Conservation (phyloP, 2,113 vertebrate genomes). For the Odontesthes bonariensis region DNA sequence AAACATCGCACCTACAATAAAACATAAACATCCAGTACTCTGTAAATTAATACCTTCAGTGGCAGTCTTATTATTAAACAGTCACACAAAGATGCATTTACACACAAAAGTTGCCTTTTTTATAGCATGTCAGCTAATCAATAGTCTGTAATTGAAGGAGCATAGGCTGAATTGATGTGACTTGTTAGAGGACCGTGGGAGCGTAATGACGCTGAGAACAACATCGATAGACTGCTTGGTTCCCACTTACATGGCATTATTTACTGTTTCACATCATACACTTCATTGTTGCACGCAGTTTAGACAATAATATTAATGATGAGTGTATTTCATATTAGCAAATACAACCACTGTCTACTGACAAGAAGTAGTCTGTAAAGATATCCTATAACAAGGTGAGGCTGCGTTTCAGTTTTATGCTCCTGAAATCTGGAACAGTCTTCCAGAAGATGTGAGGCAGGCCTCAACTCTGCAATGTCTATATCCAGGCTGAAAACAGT, state of each 20-base stretch:
- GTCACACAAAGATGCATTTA: neutral
- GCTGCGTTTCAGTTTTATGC: too few species aligned
- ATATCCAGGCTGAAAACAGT: too few species aligned
- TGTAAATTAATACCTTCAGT: constrained; percentile 2
- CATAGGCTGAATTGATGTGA: constrained; percentile 35
- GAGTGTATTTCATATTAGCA: too few species aligned
- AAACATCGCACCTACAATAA: neutral
- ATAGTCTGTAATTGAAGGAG: constrained; percentile 49
- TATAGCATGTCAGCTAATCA: constrained; percentile 43
- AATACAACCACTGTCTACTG: too few species aligned
- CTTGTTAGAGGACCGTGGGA: constrained; percentile 22
- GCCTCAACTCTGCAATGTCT: too few species aligned
- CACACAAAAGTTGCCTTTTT: constrained; percentile 28
- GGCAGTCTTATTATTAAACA: constrained; percentile 12
- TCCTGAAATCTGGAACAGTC: too few species aligned
- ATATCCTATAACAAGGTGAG: too few species aligned
- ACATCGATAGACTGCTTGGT: constrained; percentile 26
- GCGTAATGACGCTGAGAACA: constrained; percentile 52
- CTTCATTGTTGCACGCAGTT: neutral
- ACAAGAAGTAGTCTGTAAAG: too few species aligned
- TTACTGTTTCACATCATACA: neutral
- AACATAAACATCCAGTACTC: neutral
- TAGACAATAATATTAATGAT: neutral
- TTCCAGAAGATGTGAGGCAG: too few species aligned
- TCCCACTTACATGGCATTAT: constrained; percentile 9